These are phyloP conservation scores for Pogona vitticeps DNA, from an alignment of 2,113 vertebrate species.

Conservation along the genomic window DNA sequence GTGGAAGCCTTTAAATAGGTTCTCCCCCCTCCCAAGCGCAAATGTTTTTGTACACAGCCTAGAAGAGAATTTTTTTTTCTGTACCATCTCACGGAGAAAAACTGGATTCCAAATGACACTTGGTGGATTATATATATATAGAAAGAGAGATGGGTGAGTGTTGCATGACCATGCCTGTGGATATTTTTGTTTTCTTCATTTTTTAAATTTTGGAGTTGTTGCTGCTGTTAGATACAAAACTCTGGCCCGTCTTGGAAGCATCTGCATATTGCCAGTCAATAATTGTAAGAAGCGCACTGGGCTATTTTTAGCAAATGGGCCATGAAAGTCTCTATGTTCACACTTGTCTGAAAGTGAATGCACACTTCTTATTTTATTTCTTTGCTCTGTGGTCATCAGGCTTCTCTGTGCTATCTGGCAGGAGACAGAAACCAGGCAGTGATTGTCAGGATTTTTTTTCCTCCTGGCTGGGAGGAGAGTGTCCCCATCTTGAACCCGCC, in stretches of 20 bases:
- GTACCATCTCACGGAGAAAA: background rate
- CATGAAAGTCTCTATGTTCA: conserved; percentile 27
- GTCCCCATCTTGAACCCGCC: background rate
- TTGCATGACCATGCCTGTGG: background rate
- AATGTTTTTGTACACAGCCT: background rate
- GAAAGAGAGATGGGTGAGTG: background rate
- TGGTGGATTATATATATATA: background rate
- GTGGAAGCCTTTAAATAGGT: background rate
- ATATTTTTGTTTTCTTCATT: too few relatives aligned
- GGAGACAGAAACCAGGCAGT: background rate
- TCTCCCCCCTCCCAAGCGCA: too few relatives aligned
- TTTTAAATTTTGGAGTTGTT: too few relatives aligned
- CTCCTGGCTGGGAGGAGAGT: too few relatives aligned
- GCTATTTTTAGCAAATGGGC: conserved; percentile 23
- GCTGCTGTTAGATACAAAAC: background rate
- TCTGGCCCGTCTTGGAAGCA: background rate
- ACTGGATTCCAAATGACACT: background rate
- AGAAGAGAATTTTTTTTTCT: background rate
- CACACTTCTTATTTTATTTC: background rate
- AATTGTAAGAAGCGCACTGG: background rate
- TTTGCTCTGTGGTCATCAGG: background rate
- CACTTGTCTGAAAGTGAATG: conserved; percentile 9
- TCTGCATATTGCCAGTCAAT: background rate
- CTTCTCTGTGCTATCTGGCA: background rate
- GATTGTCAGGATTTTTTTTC: too few relatives aligned